Conservation (phyloP, 1,140 invertebrate species). For the Procambarus virginalis region DNA sequence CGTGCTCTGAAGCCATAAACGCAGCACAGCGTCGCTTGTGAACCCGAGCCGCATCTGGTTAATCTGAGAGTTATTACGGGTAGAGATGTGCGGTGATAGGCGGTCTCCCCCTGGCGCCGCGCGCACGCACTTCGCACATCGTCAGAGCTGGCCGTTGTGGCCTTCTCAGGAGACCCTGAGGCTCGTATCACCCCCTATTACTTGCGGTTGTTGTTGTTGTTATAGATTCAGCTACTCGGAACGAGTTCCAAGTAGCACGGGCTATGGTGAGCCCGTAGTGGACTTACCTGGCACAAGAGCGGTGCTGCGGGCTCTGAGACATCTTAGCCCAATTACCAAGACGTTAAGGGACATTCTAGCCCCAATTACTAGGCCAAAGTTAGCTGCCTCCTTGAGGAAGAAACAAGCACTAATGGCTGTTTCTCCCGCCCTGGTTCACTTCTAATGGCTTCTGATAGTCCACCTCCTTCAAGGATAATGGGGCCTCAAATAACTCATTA, state of each 20-base stretch:
- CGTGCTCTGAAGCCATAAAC: not conserved
- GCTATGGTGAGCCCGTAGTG: too few species aligned
- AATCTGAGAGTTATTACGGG: not conserved
- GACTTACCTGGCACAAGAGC: too few species aligned
- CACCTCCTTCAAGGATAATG: constrained; percentile 10
- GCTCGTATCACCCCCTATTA: too few species aligned
- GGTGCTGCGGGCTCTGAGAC: not conserved
- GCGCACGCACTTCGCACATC: not conserved
- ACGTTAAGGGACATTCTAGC: not conserved
- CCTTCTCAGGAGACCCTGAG: too few species aligned
- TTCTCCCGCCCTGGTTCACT: not conserved
- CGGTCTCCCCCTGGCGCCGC: not conserved
- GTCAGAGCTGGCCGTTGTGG: not conserved
- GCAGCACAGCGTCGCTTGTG: not conserved
- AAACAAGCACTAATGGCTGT: not conserved
- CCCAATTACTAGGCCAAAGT: too few species aligned
- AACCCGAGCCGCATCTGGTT: not conserved
- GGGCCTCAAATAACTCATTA: constrained; percentile 51
- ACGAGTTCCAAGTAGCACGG: too few species aligned
- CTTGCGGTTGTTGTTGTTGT: too few species aligned
- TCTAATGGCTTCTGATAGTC: constrained; percentile 34
- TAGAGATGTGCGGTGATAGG: not conserved
- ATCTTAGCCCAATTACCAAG: constrained; percentile 28
- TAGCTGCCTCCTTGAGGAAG: constrained; percentile 23
- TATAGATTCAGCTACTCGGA: too few species aligned